Conservation (phyloP, 2,797 vertebrate species). For the Chiroxiphia lanceolata region DNA sequence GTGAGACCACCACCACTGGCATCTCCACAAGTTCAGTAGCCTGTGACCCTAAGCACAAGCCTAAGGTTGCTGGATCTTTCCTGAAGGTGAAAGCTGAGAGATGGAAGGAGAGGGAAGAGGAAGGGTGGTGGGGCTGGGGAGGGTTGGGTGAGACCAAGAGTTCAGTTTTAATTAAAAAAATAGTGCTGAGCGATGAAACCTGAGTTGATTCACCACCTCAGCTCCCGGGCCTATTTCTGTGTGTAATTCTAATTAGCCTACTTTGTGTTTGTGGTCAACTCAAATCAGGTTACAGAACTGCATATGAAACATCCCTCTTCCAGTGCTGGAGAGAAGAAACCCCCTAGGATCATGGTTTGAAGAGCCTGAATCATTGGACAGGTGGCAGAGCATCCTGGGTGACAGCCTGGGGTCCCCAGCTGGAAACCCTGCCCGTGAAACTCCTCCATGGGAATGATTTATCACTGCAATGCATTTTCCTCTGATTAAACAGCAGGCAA, state of each 20-base stretch:
- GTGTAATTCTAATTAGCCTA: neutral
- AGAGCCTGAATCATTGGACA: neutral
- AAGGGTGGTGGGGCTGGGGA: neutral
- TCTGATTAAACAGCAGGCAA: constrained; percentile 1
- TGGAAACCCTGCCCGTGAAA: neutral
- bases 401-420: neutral
- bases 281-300: neutral
- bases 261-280: neutral
- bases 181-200: neutral
- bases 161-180: neutral
- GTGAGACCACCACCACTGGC: neutral
- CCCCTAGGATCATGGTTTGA: neutral
- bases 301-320: neutral
- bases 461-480: neutral
- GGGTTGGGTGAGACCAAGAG: neutral
- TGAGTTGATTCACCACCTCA: neutral
- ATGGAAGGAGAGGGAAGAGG: neutral
- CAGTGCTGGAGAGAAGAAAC: neutral
- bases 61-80: neutral
- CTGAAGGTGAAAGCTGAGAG: neutral
- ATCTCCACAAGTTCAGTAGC: neutral
- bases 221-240: neutral
- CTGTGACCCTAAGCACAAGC: neutral
- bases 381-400: neutral
- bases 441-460: neutral